These are phyloP conservation scores for Prolemur simus DNA, from an alignment of 2,113 vertebrate genomes.

Conservation along the genomic window DNA sequence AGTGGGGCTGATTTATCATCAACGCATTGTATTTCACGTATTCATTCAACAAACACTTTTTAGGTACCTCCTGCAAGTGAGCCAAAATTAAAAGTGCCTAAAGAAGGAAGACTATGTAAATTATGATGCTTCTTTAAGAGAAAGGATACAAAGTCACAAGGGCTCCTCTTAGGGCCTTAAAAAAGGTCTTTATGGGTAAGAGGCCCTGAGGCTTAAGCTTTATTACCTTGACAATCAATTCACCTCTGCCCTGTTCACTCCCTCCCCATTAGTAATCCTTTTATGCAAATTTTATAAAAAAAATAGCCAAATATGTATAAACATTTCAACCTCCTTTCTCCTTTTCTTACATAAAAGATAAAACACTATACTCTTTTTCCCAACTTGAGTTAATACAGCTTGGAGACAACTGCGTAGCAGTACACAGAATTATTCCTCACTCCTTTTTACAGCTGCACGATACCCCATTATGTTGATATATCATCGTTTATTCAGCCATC, in stretches of 20 bases:
- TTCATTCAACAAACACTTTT: background rate
- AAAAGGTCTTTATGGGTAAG: background rate
- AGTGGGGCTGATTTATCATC: too few relatives aligned
- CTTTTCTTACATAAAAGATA: background rate
- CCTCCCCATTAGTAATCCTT: background rate
- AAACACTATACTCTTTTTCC: background rate
- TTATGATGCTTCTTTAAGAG: background rate
- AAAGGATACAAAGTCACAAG: background rate
- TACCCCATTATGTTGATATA: background rate
- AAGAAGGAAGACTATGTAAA: background rate
- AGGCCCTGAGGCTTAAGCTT: background rate
- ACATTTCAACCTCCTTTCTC: background rate
- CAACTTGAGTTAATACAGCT: background rate
- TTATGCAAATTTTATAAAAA: background rate
- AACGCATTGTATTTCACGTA: too few relatives aligned
- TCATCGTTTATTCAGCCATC: background rate
- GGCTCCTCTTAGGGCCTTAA: background rate
- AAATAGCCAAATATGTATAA: background rate
- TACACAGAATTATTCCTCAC: background rate
- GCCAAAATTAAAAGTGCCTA: background rate
- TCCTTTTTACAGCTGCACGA: background rate
- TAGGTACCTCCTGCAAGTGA: background rate
- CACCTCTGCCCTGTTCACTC: too few relatives aligned
- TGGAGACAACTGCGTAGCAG: background rate
- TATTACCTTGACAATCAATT: background rate